A percentile compares a stretch with the other conserved stretches of the same genome.
Evolutionary conservation across 2,113 vertebrate species (phyloP).

Genomic region (Tenrec ecaudatus): DNA sequence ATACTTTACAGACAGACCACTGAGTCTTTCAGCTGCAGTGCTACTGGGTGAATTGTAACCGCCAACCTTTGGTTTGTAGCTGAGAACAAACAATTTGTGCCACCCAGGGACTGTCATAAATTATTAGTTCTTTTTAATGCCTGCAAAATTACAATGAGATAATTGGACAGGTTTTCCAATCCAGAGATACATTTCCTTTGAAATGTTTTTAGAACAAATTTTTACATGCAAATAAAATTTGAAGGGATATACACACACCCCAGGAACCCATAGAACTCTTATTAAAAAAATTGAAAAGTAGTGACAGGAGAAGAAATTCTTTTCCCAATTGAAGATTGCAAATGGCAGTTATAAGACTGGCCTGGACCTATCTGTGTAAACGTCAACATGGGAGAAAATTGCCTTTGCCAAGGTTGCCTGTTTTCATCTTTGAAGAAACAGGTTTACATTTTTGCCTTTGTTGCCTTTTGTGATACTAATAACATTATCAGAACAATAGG

Average conservation of each 20-base stretch:
- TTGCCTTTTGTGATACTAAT: not conserved
- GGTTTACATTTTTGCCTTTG: not conserved
- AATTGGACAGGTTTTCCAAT: not conserved
- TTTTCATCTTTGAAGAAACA: not conserved
- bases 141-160: not conserved
- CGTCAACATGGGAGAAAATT: not conserved
- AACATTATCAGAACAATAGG: not conserved
- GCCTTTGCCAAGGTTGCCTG: not conserved
- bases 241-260: constrained; percentile 29
- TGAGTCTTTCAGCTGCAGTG: not conserved
- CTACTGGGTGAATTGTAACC: not conserved
- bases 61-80: not conserved
- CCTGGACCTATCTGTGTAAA: not conserved
- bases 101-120: not conserved
- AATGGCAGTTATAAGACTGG: too few relatives aligned
- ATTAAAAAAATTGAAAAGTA: not conserved
- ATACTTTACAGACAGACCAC: not conserved
- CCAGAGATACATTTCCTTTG: constrained; percentile 38
- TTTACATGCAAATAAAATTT: constrained; percentile 25
- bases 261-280: not conserved
- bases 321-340: not conserved
- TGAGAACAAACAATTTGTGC: not conserved
- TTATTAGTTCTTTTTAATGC: not conserved
- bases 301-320: not conserved
- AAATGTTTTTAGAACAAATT: constrained; percentile 46